Evolutionary conservation across 2,797 vertebrate species (phyloP).

Genomic region (Anguilla anguilla): DNA sequence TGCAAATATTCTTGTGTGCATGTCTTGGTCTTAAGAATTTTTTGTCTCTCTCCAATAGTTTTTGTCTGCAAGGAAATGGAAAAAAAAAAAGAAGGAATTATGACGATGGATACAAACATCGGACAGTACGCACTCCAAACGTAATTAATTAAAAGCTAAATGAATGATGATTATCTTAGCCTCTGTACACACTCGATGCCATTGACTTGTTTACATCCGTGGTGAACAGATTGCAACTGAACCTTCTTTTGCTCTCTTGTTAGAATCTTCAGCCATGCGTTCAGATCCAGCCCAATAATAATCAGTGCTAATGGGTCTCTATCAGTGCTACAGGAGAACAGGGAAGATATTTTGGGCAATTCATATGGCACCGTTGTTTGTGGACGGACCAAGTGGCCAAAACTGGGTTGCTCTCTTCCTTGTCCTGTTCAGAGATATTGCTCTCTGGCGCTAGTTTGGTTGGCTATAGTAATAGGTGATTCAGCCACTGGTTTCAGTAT

Average conservation of each 20-base stretch:
- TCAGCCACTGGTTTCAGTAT: no score
- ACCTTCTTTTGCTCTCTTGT: not conserved
- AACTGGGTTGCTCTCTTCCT: not conserved
- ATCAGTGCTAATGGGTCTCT: not conserved
- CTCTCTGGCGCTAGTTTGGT: no score
- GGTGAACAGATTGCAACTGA: conserved; percentile 28
- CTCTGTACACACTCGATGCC: not conserved
- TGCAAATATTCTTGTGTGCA: not conserved
- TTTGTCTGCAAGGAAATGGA: not conserved
- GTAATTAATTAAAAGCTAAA: conserved; percentile 11
- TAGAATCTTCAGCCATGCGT: not conserved
- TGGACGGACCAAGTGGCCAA: not conserved
- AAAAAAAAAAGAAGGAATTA: not conserved
- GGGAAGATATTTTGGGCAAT: not conserved
- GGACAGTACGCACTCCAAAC: not conserved
- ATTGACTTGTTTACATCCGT: conserved; percentile 19
- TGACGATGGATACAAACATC: conserved; percentile 1
- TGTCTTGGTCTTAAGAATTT: not conserved
- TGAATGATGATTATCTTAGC: not conserved
- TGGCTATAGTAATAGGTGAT: no score
- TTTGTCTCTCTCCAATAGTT: not conserved
- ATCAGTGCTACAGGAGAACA: not conserved
- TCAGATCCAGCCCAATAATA: not conserved
- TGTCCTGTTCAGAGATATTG: no score
- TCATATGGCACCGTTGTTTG: not conserved